Evolutionary conservation across 2,888 invertebrate genomes (phyloP).

Genomic region (Tenthredo amoena): DNA sequence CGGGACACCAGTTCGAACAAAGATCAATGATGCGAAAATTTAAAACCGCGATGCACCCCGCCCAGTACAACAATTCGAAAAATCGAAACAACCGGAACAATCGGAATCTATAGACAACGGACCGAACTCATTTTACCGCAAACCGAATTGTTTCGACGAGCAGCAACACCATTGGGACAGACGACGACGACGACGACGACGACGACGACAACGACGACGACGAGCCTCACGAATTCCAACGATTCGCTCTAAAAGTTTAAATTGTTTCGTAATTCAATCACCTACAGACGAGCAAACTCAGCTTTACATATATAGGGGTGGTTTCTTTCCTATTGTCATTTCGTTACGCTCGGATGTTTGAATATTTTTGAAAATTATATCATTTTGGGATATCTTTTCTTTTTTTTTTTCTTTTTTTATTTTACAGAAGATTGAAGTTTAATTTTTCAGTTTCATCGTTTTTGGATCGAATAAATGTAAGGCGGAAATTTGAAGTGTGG

Average conservation of each 20-base stretch:
- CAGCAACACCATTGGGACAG: neutral
- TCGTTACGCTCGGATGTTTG: neutral
- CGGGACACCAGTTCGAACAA: neutral
- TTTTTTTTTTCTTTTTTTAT: neutral
- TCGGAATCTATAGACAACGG: constrained; percentile 11
- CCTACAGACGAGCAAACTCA: constrained; percentile 6
- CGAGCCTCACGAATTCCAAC: constrained; percentile 26
- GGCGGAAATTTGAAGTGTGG: neutral
- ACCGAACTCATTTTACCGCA: constrained; percentile 8
- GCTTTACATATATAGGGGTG: neutral
- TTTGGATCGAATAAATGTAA: neutral
- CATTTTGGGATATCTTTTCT: neutral
- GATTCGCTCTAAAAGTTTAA: constrained; percentile 43
- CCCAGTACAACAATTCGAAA: neutral
- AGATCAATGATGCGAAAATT: neutral
- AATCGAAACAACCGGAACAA: constrained; percentile 33
- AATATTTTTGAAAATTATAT: neutral
- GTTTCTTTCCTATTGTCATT: neutral
- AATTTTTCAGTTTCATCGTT: neutral
- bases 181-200: neutral
- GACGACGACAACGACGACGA: neutral
- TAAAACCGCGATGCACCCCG: neutral
- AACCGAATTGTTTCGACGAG: constrained; percentile 24
- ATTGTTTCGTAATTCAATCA: constrained; percentile 47
- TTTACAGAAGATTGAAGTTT: neutral